phyloP scores from a whole-genome alignment of 1,140 invertebrate genomes.

The Zaprionus nigranus region DNA sequence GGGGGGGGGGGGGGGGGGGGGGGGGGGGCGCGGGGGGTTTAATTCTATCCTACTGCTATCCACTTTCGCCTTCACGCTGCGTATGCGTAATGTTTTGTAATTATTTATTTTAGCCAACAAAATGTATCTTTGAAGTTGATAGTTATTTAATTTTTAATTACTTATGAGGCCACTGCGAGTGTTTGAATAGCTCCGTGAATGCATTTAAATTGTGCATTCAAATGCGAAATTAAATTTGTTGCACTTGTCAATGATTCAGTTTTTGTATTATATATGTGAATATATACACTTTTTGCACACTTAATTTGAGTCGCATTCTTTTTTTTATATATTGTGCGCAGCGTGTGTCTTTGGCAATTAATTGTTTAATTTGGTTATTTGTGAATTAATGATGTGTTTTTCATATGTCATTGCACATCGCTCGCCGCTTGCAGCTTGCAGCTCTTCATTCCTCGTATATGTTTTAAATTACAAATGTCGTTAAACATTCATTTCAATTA shows the following conservation, averaged over 20 bases:
- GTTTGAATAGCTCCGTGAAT: conserved; percentile 49
- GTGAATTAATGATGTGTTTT: conserved; percentile 81
- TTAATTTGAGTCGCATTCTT: conserved; percentile 15
- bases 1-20: too few relatives aligned
- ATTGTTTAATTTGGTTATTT: conserved; percentile 83
- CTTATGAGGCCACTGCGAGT: conserved; percentile 54
- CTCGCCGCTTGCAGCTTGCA: conserved; percentile 7
- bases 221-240: conserved; percentile 80
- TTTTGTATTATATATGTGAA: neutral
- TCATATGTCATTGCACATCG: conserved; percentile 76
- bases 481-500: conserved; percentile 80
- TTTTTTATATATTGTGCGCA: conserved; percentile 4
- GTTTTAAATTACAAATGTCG: conserved; percentile 63
- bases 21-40: too few relatives aligned
- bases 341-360: conserved; percentile 72
- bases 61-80: conserved; percentile 54
- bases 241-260: conserved; percentile 46
- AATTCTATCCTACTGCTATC: conserved; percentile 12
- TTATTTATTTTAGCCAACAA: conserved; percentile 50
- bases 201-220: conserved; percentile 67
- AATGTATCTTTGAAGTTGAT: conserved; percentile 57
- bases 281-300: neutral
- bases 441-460: conserved; percentile 17
- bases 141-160: conserved; percentile 83
- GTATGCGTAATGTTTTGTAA: conserved; percentile 45